Evolutionary conservation across 30 jellyfish, hydroid and myxozoan species (phyloP), one percentile per base, ranked within the genome.

Genomic region (Aurelia coerulea): DNA sequence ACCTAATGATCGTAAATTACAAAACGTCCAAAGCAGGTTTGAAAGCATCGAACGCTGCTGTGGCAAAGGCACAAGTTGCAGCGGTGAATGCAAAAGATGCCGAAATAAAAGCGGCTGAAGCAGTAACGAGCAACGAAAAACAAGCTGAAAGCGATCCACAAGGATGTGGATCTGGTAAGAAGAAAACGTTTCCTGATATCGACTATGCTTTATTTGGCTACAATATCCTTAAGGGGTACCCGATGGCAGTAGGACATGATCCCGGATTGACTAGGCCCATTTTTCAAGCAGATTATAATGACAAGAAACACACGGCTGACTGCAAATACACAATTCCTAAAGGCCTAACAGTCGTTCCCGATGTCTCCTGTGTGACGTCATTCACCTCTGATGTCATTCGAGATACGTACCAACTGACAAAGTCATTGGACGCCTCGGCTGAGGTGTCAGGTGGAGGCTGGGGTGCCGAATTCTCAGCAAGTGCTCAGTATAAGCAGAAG

Each of bases 121-220:
- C 31, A 2, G 50, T 39, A 1, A 11, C 16, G 37, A 41, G 14
- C 37, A 41, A 37, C 1, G 34, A n/a, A n/a, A n/a, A n/a, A n/a
- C n/a, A 19, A 5, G 68, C 66, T 15, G 16, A 35, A 17, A 9
- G 2, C 10, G 73, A 54, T 76, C 31, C 46, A 65, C 71, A 74
- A 53, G 83, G 50, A 12, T 87, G 96, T 91, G 46, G 42, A 2
- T 53, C 79, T 8, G 51, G 33, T 2, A 78, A 62, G 4, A 76
- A 52, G 58, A 42, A 89, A n/a, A 46, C 56, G 0, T 87, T 87
- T 83, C 96, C 96, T 62, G 91, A 87, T 63, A 46, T 87, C 12
- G 96, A 87, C 74, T 87, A 77, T 42, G 96, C 96, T 18, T 58
- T 87, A 69, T 87, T 63, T 87, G 96, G 96, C 66, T 87, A 87